Evolutionary conservation across 2,888 invertebrate genomes (phyloP).

Genomic region (Cerastoderma edule): DNA sequence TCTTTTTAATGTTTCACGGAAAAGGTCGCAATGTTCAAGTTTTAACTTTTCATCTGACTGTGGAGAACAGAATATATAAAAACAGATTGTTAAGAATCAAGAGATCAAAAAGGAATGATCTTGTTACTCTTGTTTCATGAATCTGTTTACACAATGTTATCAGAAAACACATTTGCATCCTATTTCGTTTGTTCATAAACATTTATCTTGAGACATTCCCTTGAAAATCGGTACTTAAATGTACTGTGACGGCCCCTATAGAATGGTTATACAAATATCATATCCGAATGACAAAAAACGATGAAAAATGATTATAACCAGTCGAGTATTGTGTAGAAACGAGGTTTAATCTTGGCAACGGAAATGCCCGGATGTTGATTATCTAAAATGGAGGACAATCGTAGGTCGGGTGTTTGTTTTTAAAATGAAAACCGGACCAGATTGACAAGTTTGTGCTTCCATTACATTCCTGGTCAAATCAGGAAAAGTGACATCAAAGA

Average conservation of each 20-base stretch:
- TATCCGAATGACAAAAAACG: not conserved
- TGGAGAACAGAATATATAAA: too few relatives aligned
- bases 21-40: too few relatives aligned
- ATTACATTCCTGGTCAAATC: not conserved
- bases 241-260: not conserved
- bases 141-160: too few relatives aligned
- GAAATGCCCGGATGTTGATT: constrained; percentile 74
- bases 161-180: too few relatives aligned
- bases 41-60: too few relatives aligned
- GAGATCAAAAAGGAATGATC: too few relatives aligned
- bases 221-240: too few relatives aligned
- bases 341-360: constrained; percentile 75
- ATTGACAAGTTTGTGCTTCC: not conserved
- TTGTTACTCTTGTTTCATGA: too few relatives aligned
- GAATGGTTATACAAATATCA: not conserved
- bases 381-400: constrained; percentile 70
- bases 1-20: too few relatives aligned
- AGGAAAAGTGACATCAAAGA: not conserved
- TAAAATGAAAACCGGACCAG: constrained; percentile 10
- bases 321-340: constrained; percentile 14
- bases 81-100: too few relatives aligned
- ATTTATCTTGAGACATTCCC: too few relatives aligned
- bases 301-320: not conserved
- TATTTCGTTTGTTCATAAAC: too few relatives aligned
- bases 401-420: constrained; percentile 42